phyloP scores from a whole-genome alignment of 2,113 vertebrate genomes.

The Rhinoderma darwinii region DNA sequence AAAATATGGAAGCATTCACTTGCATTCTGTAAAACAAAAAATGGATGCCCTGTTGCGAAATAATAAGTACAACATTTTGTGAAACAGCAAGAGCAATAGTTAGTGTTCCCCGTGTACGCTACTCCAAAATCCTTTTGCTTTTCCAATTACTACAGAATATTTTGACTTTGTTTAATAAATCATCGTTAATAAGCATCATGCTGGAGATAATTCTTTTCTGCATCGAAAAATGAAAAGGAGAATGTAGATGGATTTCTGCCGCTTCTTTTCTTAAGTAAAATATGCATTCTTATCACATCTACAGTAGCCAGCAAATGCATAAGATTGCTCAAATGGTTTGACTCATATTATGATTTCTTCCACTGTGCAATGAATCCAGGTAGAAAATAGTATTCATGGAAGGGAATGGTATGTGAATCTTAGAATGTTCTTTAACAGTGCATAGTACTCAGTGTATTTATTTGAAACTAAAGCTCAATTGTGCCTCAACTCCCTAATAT shows the following conservation, averaged over 20 bases:
- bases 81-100: slow-evolving; percentile 2
- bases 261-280: not conserved
- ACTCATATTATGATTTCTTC: slow-evolving; percentile 42
- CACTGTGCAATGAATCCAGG: slow-evolving; percentile 53
- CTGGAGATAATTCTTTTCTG: slow-evolving; percentile 17
- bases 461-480: not conserved
- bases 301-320: slow-evolving; percentile 38
- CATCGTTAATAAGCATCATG: slow-evolving; percentile 32
- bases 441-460: not conserved
- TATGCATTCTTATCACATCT: slow-evolving; percentile 56
- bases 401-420: slow-evolving; percentile 35
- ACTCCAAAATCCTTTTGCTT: not conserved
- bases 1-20: not conserved
- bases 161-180: slow-evolving; percentile 49
- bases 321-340: slow-evolving; percentile 41
- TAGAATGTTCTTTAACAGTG: not conserved
- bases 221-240: not conserved
- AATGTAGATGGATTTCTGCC: not conserved
- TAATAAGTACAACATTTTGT: slow-evolving; percentile 23
- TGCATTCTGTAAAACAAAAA: not conserved
- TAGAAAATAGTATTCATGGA: slow-evolving; percentile 57
- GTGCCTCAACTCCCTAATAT: slow-evolving; percentile 3
- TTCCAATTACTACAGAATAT: slow-evolving; percentile 9
- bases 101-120: not conserved
- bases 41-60: slow-evolving; percentile 16